Percentiles rank a stretch among this genome's conserved stretches.
Conservation (phyloP, 2,888 invertebrate genomes). For the Sinodicranocentrus sp. region DNA sequence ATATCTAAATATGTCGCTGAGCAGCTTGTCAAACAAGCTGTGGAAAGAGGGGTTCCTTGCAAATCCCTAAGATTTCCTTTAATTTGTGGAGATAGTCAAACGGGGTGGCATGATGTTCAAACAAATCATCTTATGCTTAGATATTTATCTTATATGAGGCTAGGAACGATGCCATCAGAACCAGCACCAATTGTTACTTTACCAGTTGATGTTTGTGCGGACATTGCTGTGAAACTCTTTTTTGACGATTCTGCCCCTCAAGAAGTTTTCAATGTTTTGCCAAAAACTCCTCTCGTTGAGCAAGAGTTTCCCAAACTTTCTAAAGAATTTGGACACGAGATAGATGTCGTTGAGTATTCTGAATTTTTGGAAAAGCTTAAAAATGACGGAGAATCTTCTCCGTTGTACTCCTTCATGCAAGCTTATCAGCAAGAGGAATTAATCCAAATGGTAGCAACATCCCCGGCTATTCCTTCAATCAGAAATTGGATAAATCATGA, state of each 20-base stretch:
- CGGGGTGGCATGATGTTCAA: conserved; percentile 55
- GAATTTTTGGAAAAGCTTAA: conserved; percentile 3
- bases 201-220: conserved; percentile 62
- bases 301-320: no score
- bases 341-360: not conserved
- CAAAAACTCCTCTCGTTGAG: conserved; percentile 49
- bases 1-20: conserved; percentile 69
- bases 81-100: conserved; percentile 62
- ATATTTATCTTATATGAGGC: conserved; percentile 59
- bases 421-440: conserved; percentile 40
- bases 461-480: conserved; percentile 13
- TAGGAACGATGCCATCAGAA: conserved; percentile 34
- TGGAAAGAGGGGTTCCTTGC: conserved; percentile 65
- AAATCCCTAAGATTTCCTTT: conserved; percentile 66
- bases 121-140: conserved; percentile 66
- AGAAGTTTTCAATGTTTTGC: conserved; percentile 68
- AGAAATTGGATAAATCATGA: not conserved
- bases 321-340: not conserved
- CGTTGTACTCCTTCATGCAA: conserved; percentile 19
- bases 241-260: conserved; percentile 48
- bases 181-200: conserved; percentile 46
- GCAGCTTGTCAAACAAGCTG: conserved; percentile 59
- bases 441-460: not conserved
- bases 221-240: conserved; percentile 50
- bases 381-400: conserved; percentile 10